Percentiles rank a stretch among this genome's conserved stretches.
Evolutionary conservation across 2,888 invertebrate genomes (phyloP).

Genomic region (Andrena praecox): DNA sequence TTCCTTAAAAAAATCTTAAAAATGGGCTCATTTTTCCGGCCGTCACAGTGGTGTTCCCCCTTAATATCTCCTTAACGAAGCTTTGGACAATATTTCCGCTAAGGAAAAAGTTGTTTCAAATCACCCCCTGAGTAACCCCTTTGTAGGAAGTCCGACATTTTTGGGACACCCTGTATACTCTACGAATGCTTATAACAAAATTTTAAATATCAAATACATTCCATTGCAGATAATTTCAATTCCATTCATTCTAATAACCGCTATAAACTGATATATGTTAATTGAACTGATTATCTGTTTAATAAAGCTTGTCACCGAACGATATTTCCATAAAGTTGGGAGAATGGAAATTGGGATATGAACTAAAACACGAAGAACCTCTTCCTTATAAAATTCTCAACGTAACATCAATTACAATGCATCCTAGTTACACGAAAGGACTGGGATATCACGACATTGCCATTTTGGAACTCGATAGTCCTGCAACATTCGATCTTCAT

Average conservation of each 20-base stretch:
- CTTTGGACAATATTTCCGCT: too few species aligned
- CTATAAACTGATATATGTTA: not conserved
- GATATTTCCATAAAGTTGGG: conserved; percentile 92
- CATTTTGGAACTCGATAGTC: conserved; percentile 88
- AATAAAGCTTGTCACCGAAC: conserved; percentile 86
- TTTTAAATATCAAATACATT: too few species aligned
- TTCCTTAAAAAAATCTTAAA: too few species aligned
- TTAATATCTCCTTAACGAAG: too few species aligned
- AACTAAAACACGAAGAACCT: conserved; percentile 88
- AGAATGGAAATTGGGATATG: conserved; percentile 93
- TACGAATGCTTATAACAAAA: too few species aligned
- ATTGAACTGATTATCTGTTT: not conserved
- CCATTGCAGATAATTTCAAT: too few species aligned
- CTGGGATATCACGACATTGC: conserved; percentile 90
- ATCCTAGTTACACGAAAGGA: conserved; percentile 89
- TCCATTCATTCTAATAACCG: not conserved
- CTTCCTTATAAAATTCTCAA: conserved; percentile 92
- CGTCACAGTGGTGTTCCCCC: too few species aligned
- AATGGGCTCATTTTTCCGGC: too few species aligned
- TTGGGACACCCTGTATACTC: too few species aligned
- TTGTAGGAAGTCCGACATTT: too few species aligned
- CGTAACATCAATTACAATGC: conserved; percentile 89
- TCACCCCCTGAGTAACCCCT: too few species aligned
- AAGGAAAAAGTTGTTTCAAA: too few species aligned
- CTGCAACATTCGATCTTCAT: conserved; percentile 88